Conservation (phyloP, 2,888 invertebrate species). For the Nomada goodeniana region DNA sequence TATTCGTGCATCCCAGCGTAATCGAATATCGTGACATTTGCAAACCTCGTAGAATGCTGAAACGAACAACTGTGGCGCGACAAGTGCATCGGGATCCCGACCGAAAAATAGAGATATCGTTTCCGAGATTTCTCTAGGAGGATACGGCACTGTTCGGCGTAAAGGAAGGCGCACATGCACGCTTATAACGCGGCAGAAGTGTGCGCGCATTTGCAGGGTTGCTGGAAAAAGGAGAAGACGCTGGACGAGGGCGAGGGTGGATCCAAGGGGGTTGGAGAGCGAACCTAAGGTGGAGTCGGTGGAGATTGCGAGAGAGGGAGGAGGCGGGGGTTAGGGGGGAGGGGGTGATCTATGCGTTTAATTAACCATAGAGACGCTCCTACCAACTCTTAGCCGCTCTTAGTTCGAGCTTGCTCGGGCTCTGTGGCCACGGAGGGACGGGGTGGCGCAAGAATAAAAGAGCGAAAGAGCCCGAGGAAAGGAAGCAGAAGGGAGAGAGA, state of each 20-base stretch:
- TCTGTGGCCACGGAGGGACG: conserved; percentile 55
- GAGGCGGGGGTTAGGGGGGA: conserved; percentile 52
- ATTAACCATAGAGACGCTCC: conserved; percentile 83
- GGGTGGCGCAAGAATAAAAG: conserved; percentile 54
- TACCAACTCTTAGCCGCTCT: conserved; percentile 81
- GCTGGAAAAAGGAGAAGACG: conserved; percentile 49
- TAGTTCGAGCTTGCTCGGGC: conserved; percentile 76
- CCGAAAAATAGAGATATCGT: too few species aligned
- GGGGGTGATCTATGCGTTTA: conserved; percentile 83
- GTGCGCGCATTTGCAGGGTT: conserved; percentile 70
- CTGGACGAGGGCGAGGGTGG: conserved; percentile 20
- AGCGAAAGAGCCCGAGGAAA: conserved; percentile 31
- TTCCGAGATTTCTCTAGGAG: conserved; percentile 11
- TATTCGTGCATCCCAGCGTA: too few species aligned
- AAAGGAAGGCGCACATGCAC: conserved; percentile 63
- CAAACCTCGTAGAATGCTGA: neutral
- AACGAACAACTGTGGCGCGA: neutral
- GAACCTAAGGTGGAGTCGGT: conserved; percentile 56
- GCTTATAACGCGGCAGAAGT: conserved; percentile 71
- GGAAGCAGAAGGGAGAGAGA: conserved; percentile 49
- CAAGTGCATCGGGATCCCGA: too few species aligned
- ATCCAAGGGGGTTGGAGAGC: conserved; percentile 45
- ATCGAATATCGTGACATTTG: neutral
- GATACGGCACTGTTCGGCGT: conserved; percentile 60
- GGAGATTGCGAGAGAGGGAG: conserved; percentile 70